Evolutionary conservation across 1,140 invertebrate genomes (phyloP).

Genomic region (Theocolax elegans): DNA sequence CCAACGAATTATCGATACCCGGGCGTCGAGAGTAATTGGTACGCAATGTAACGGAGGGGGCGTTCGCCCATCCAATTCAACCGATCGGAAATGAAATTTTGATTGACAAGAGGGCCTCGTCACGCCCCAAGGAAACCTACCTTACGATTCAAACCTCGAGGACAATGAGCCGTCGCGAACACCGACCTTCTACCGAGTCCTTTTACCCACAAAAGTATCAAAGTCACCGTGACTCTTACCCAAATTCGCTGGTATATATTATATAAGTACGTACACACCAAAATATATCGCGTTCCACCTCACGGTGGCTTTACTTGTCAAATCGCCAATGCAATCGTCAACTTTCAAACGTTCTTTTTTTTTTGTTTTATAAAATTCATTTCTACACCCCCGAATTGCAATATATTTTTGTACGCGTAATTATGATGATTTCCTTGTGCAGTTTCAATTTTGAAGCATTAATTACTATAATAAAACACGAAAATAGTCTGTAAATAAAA

Average conservation of each 20-base stretch:
- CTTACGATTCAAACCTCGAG: conserved; percentile 51
- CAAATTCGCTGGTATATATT: neutral
- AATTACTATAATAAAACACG: too few relatives aligned
- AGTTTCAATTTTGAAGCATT: too few relatives aligned
- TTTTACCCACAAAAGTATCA: neutral
- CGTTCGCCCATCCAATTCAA: conserved; percentile 51
- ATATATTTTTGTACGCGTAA: too few relatives aligned
- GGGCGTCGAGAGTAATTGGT: conserved; percentile 11
- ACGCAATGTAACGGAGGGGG: conserved; percentile 24
- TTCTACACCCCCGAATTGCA: too few relatives aligned
- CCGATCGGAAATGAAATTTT: conserved; percentile 61
- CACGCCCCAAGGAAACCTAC: conserved; percentile 57
- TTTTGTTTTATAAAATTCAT: too few relatives aligned
- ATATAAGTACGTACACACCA: too few relatives aligned
- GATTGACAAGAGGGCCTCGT: conserved; percentile 56
- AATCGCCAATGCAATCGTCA: too few relatives aligned
- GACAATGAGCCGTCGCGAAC: neutral
- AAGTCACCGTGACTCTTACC: neutral
- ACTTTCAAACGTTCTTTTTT: too few relatives aligned
- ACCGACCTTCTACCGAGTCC: neutral
- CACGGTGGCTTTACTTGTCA: too few relatives aligned
- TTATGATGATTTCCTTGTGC: too few relatives aligned
- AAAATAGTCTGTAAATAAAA: too few relatives aligned
- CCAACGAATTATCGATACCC: neutral
- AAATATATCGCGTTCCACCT: too few relatives aligned